Conservation (phyloP, 2,888 invertebrate genomes). For the Schizaphis graminum region DNA sequence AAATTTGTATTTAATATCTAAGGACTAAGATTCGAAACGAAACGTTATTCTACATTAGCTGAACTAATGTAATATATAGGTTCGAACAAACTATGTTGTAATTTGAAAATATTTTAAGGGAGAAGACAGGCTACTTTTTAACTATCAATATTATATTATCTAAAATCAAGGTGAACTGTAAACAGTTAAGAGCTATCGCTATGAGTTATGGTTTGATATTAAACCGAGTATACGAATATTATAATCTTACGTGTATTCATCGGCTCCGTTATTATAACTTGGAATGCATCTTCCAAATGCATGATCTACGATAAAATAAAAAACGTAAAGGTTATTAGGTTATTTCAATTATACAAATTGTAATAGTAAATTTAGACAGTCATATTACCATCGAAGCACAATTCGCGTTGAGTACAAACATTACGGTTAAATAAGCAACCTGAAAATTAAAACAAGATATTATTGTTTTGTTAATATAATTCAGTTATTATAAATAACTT, state of each 20-base stretch:
- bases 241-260: slow-evolving; percentile 75
- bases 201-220: neutral
- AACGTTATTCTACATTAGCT: neutral
- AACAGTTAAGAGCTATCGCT: neutral
- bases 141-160: neutral
- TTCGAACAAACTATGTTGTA: neutral
- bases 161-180: neutral
- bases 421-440: slow-evolving; percentile 88
- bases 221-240: neutral
- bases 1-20: neutral
- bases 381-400: slow-evolving; percentile 85
- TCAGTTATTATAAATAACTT: neutral
- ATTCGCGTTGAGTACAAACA: slow-evolving; percentile 82
- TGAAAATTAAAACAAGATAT: slow-evolving; percentile 71
- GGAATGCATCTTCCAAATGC: slow-evolving; percentile 90
- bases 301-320: slow-evolving; percentile 76
- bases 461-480: neutral
- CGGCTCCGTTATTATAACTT: slow-evolving; percentile 77
- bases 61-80: neutral
- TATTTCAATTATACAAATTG: neutral
- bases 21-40: no score
- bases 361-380: neutral
- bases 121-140: neutral
- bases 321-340: neutral
- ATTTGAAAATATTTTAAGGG: neutral